phyloP scores from a whole-genome alignment of 2,797 vertebrate species.

The Podarcis lilfordi region DNA sequence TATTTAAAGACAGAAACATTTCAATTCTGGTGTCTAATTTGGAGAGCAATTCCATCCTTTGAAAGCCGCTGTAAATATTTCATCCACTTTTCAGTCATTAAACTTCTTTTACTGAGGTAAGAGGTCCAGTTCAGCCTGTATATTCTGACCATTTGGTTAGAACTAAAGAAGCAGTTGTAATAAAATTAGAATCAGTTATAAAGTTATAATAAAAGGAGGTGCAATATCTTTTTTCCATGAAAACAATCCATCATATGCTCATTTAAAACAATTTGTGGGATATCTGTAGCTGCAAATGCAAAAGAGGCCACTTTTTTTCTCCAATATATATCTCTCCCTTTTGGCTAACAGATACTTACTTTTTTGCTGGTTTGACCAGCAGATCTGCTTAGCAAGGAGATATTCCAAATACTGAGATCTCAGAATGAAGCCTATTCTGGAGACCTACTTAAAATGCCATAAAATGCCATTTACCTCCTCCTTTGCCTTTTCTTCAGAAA shows the following conservation, averaged over 20 bases:
- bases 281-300: neutral
- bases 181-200: neutral
- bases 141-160: neutral
- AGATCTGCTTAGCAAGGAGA: neutral
- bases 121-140: slow-evolving; percentile 8
- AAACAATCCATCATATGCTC: neutral
- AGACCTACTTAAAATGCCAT: neutral
- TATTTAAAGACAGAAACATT: neutral
- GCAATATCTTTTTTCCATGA: neutral
- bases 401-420: neutral
- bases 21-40: neutral
- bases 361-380: neutral
- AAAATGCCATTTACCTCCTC: neutral
- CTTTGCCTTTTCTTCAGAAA: neutral
- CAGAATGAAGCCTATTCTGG: neutral
- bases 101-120: slow-evolving; percentile 14
- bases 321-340: neutral
- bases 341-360: neutral
- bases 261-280: neutral
- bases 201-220: neutral
- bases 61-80: slow-evolving; percentile 8
- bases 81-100: slow-evolving; percentile 2
- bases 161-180: neutral
- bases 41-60: neutral
- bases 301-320: neutral